Percentiles rank a stretch among this genome's conserved stretches.
Evolutionary conservation across 1,140 invertebrate species (phyloP).

Genomic region (Arctopsyche grandis): DNA sequence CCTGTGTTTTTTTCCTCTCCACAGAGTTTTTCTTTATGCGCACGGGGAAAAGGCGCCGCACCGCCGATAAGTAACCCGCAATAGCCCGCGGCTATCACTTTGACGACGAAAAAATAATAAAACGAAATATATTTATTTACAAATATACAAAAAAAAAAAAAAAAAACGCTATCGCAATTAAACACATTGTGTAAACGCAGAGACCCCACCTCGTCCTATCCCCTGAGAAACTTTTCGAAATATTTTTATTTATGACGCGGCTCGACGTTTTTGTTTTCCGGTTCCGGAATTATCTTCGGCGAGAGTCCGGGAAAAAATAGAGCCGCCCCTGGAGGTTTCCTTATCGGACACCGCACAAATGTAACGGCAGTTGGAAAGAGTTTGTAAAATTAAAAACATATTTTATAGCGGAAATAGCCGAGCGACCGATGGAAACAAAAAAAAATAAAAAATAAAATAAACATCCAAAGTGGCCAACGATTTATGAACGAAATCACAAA

Average conservation of each 20-base stretch:
- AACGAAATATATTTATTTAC: too few species aligned
- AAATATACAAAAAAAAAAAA: too few species aligned
- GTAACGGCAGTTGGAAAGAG: not conserved
- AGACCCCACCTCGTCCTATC: not conserved
- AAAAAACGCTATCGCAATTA: constrained; percentile 17
- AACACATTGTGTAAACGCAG: constrained; percentile 13
- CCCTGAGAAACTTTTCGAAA: constrained; percentile 1
- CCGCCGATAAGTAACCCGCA: constrained; percentile 9
- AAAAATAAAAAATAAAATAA: too few species aligned
- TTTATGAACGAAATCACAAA: too few species aligned
- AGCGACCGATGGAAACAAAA: too few species aligned
- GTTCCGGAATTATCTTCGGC: constrained; percentile 5
- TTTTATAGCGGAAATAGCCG: constrained; percentile 1
- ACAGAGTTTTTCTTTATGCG: not conserved
- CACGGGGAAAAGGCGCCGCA: not conserved
- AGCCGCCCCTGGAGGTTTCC: not conserved
- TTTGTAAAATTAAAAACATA: constrained; percentile 21
- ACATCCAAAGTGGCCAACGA: too few species aligned
- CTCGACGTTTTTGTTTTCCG: not conserved
- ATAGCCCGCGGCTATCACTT: constrained; percentile 13
- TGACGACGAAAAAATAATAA: too few species aligned
- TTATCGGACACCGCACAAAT: not conserved
- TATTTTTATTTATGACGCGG: constrained; percentile 26
- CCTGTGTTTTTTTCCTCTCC: not conserved
- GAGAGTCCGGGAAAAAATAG: constrained; percentile 1